phyloP scores from a whole-genome alignment of 2,888 invertebrate genomes.

The Heterodera filipjevi region DNA sequence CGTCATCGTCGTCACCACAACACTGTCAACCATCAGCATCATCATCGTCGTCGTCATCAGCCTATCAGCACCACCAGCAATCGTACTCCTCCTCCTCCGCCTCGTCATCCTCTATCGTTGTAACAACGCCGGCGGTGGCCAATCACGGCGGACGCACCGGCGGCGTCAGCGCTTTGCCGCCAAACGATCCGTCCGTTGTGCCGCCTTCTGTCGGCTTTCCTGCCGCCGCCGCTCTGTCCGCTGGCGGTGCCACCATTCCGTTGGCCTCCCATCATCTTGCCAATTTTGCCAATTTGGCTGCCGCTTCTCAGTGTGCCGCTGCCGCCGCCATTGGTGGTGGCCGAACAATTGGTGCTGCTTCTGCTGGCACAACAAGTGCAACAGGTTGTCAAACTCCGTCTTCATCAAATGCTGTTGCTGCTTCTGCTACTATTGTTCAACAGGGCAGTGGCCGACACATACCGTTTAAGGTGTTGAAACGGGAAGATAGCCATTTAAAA shows the following conservation, averaged over 20 bases:
- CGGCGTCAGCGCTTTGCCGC: background rate
- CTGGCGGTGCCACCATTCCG: background rate
- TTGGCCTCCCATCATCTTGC: background rate
- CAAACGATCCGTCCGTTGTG: no score
- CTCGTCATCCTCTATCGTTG: no score
- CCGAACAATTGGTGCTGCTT: background rate
- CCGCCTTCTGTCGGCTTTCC: no score
- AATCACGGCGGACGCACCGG: background rate
- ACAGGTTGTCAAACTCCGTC: no score
- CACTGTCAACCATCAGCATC: background rate
- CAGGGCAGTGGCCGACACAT: background rate
- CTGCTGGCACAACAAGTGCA: no score
- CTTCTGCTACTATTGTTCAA: background rate
- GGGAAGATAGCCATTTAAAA: background rate
- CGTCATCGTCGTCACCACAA: background rate
- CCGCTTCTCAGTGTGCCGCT: background rate
- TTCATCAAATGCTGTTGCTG: no score
- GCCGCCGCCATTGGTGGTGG: background rate
- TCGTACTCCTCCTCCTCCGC: no score
- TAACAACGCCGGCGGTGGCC: background rate
- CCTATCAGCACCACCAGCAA: background rate
- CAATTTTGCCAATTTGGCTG: background rate
- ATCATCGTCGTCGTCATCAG: background rate
- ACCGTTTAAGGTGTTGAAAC: constrained; percentile 18
- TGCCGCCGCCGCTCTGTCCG: background rate